Conservation (phyloP, 2,888 invertebrate species). For the Dioctria rufipes region DNA sequence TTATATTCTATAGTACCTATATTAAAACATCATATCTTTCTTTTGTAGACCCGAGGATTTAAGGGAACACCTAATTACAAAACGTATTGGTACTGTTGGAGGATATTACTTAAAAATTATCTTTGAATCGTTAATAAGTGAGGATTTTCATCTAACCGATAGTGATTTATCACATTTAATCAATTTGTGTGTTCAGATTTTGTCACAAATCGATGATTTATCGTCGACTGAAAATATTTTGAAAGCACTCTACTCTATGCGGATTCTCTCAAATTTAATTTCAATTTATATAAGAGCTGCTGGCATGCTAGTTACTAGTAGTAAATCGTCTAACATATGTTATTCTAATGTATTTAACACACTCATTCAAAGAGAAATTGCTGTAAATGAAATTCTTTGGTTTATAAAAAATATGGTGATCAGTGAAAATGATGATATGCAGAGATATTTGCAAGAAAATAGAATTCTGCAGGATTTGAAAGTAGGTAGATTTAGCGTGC, state of each 20-base stretch:
- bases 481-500: constrained; percentile 23
- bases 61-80: constrained; percentile 61
- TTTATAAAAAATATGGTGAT: constrained; percentile 50
- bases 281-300: constrained; percentile 29
- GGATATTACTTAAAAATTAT: constrained; percentile 66
- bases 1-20: not conserved
- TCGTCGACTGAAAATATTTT: not conserved
- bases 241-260: constrained; percentile 48
- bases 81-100: constrained; percentile 61
- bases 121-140: constrained; percentile 59
- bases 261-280: constrained; percentile 53
- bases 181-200: not conserved
- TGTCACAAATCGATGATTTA: not conserved
- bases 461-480: not conserved
- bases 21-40: too few species aligned
- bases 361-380: constrained; percentile 20
- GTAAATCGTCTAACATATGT: not conserved
- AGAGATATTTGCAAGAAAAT: constrained; percentile 16
- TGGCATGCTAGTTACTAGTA: not conserved
- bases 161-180: not conserved
- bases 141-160: not conserved
- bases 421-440: constrained; percentile 19
- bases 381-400: constrained; percentile 54
- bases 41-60: constrained; percentile 61
- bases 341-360: constrained; percentile 40